Base-by-base conservation (phyloP, 2,797 vertebrate species). In the Eulemur rubriventer region DNA sequence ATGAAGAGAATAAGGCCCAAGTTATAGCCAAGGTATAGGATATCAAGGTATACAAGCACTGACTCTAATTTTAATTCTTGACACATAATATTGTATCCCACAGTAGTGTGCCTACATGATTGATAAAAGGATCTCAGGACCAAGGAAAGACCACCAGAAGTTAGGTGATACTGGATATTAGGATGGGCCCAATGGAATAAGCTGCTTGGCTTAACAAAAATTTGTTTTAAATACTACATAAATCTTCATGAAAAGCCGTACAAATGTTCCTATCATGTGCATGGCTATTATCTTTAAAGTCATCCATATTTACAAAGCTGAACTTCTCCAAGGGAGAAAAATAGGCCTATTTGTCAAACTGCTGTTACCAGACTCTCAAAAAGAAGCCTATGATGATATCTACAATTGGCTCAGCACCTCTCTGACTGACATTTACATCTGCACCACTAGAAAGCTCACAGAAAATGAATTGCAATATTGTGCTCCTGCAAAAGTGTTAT, bases 311-410 rank as follows among this genome's bases (percentile, higher is more conserved):
- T 87, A 41, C 46, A 91, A 78, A 78, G 16, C 38, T 83, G 46
- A 82, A 93, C 22, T 89, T 82, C n/a, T 90, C 55, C 41, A 91
- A 73, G 11, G 63, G 41, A 78, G 52, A 92, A 90, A 94, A 76
- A 55, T 73, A 61, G 7, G 17, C 61, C 67, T 78, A 13, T 94
- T 4, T 83, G 8, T 83, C n/a, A 79, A 88, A 87, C 30, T 79
- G 5, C 41, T 79, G 1, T 82, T 83, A 88, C 41, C 22, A 65
- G 57, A 61, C n/a, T 52, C 80, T 72, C 61, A 83, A 87, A 88
- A 87, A n/a, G 55, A 82, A 61, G 28, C 7, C 14, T 17, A 33
- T 72, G 43, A 69, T 86, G 67, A 85, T 82, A 82, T 82, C 4
- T 48, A 61, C 57, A 46, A 41, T 87, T 96, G 46, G 82, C 18